Conservation (phyloP, 2,797 vertebrate genomes). For the Peromyscus melanophrys region DNA sequence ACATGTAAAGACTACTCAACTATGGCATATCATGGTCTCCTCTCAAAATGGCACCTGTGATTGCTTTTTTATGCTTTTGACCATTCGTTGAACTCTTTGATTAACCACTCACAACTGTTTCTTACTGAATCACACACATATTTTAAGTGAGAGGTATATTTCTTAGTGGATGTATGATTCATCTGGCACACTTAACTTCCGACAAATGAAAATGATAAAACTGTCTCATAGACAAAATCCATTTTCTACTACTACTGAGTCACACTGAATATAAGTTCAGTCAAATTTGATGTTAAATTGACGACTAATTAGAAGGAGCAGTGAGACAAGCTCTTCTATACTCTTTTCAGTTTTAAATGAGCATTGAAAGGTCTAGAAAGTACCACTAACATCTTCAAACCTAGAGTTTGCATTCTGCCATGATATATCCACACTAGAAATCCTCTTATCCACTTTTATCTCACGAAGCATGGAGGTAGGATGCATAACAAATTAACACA, state of each 20-base stretch:
- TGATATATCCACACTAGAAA: background rate
- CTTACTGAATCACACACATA: slow-evolving; percentile 8
- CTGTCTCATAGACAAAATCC: background rate
- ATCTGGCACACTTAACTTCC: slow-evolving; percentile 19
- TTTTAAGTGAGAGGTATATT: background rate
- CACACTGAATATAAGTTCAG: background rate
- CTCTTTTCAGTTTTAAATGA: background rate
- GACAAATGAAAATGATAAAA: background rate
- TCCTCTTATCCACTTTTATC: background rate
- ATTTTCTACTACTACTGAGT: background rate
- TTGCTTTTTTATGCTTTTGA: background rate
- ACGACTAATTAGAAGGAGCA: background rate
- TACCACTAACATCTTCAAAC: background rate
- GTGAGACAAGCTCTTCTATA: background rate
- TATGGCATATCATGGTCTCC: background rate
- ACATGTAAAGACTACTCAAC: background rate
- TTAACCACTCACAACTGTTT: slow-evolving; percentile 38
- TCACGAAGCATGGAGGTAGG: background rate
- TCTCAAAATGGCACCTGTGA: slow-evolving; percentile 21
- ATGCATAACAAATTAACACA: background rate
- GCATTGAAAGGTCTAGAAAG: background rate
- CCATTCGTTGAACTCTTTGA: slow-evolving; percentile 12
- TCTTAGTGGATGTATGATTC: background rate
- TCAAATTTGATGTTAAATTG: background rate
- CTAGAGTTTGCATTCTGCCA: background rate